These are phyloP conservation scores for Cathartes aura DNA, from an alignment of 2,113 vertebrate species.

Conservation along the genomic window DNA sequence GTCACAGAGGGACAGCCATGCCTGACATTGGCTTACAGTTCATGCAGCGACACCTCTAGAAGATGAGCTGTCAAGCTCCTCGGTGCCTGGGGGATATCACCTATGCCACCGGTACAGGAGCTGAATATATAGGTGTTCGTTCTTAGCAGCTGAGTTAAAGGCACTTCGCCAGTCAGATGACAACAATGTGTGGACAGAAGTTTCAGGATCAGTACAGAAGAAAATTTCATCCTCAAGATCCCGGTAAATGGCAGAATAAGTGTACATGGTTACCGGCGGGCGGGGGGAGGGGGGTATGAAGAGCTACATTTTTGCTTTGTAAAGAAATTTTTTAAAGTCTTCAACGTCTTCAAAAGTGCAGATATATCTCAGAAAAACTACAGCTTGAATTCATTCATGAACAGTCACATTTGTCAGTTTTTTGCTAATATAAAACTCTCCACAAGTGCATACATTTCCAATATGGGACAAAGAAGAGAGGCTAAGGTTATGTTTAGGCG, in stretches of 20 bases:
- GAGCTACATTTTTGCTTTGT: neutral
- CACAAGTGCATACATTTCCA: neutral
- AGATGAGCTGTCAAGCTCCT: neutral
- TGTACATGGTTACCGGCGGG: neutral
- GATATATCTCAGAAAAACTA: neutral
- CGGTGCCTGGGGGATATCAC: neutral
- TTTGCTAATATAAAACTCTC: neutral
- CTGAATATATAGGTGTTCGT: neutral
- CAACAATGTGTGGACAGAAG: neutral
- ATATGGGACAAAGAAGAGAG: neutral
- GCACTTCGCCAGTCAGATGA: neutral
- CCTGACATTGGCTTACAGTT: neutral
- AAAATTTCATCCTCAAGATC: neutral
- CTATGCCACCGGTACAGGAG: neutral
- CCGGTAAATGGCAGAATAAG: neutral
- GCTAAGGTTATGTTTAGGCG: neutral
- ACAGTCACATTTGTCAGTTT: neutral
- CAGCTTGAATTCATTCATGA: neutral
- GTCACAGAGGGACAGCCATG: neutral
- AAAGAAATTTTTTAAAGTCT: neutral
- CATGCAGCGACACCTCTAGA: neutral
- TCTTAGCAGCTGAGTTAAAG: neutral
- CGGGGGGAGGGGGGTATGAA: accelerated
- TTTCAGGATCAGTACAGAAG: neutral
- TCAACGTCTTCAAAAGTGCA: neutral